These are phyloP conservation scores for Solea senegalensis DNA, from an alignment of 2,113 vertebrate species.

Conservation along the genomic window DNA sequence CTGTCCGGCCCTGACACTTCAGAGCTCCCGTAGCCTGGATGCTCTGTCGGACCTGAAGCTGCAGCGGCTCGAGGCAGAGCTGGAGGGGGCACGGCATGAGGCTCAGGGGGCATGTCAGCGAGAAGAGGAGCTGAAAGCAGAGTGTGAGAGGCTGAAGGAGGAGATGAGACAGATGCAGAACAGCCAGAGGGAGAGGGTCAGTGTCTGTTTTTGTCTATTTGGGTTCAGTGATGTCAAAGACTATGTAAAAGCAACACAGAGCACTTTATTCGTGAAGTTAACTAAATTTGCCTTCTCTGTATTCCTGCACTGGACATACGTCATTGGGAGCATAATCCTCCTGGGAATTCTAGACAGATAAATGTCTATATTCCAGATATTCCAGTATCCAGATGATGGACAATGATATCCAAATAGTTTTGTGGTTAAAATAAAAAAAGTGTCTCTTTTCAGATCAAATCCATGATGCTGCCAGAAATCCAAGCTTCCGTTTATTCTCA, in stretches of 20 bases:
- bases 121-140: conserved; percentile 90
- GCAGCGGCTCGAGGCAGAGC: conserved; percentile 88
- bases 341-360: background rate
- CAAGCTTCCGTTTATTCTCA: background rate
- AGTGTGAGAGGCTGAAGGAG: conserved; percentile 89
- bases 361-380: no score
- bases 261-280: no score
- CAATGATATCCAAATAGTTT: no score
- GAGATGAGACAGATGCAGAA: conserved; percentile 91
- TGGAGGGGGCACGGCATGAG: conserved; percentile 90
- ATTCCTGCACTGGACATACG: background rate
- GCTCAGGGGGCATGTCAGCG: conserved; percentile 90
- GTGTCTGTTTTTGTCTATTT: conserved; percentile 14
- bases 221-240: background rate
- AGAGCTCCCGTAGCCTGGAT: conserved; percentile 85
- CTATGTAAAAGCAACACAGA: background rate
- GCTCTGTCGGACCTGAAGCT: conserved; percentile 85
- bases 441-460: background rate
- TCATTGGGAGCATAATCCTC: background rate
- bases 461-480: background rate
- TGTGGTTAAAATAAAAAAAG: no score
- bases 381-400: no score
- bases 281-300: no score
- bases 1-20: conserved; percentile 83
- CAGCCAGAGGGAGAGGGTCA: conserved; percentile 88